A percentile compares a stretch with the other conserved stretches of the same genome.
These are phyloP conservation scores for Bombus cullumanus DNA, from an alignment of 1,140 invertebrate genomes.

Conservation along the genomic window DNA sequence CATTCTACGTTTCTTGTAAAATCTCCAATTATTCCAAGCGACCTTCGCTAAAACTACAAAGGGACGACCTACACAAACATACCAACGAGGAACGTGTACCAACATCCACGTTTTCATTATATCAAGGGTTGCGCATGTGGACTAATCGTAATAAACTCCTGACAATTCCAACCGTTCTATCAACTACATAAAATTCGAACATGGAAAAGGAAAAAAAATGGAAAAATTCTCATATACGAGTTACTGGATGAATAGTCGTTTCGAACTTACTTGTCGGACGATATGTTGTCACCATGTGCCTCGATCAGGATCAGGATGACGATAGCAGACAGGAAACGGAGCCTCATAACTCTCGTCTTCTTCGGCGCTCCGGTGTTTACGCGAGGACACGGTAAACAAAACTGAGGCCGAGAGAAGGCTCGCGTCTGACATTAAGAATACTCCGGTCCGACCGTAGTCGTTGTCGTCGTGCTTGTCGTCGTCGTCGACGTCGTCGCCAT, in stretches of 20 bases:
- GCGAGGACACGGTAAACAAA: slow-evolving; percentile 62
- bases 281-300: slow-evolving; percentile 72
- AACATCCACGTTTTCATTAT: not conserved
- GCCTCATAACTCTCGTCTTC: slow-evolving; percentile 66
- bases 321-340: slow-evolving; percentile 69
- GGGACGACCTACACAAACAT: not conserved
- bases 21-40: not conserved
- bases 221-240: not conserved
- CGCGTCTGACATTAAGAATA: slow-evolving; percentile 64
- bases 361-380: slow-evolving; percentile 55
- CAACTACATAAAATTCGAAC: not conserved
- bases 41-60: not conserved
- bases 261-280: slow-evolving; percentile 72
- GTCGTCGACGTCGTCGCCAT: slow-evolving; percentile 44
- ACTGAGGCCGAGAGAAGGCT: slow-evolving; percentile 47
- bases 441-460: slow-evolving; percentile 20
- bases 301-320: slow-evolving; percentile 74
- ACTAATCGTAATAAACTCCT: not conserved
- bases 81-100: not conserved
- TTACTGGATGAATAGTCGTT: not conserved
- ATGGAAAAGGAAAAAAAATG: not conserved
- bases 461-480: slow-evolving; percentile 27
- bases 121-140: not conserved
- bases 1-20: no score
- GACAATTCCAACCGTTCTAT: not conserved